Conservation (phyloP, 2,797 vertebrate species). For the Diglossa cyanea region DNA sequence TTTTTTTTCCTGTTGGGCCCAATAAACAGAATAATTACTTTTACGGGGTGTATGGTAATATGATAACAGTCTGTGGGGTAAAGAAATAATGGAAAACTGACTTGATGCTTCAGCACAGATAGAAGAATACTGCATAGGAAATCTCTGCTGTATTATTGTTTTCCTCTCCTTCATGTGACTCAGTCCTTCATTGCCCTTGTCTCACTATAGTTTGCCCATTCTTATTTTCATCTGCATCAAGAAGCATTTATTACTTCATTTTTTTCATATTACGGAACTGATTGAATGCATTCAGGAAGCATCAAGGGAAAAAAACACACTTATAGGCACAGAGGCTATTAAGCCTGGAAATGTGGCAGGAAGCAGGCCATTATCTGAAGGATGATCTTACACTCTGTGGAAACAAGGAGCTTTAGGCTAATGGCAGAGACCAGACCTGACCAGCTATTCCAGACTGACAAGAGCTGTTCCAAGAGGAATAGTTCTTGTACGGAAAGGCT, state of each 20-base stretch:
- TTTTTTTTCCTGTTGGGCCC: not conserved
- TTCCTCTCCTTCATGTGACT: not conserved
- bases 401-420: not conserved
- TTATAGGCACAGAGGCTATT: not conserved
- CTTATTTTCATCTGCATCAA: not conserved
- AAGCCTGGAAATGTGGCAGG: not conserved
- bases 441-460: not conserved
- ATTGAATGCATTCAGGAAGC: not conserved
- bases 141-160: not conserved
- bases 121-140: not conserved
- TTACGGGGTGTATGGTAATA: not conserved
- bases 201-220: not conserved
- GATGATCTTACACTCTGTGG: not conserved
- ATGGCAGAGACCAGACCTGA: not conserved
- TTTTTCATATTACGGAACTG: not conserved
- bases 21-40: not conserved
- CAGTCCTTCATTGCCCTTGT: not conserved
- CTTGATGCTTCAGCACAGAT: not conserved
- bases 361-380: not conserved
- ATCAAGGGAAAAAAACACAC: fast-evolving
- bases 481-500: not conserved
- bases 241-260: not conserved
- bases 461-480: not conserved
- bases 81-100: not conserved
- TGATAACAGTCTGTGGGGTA: not conserved